Conservation (phyloP, 2,888 invertebrate genomes). For the Schizotus pectinicornis region DNA sequence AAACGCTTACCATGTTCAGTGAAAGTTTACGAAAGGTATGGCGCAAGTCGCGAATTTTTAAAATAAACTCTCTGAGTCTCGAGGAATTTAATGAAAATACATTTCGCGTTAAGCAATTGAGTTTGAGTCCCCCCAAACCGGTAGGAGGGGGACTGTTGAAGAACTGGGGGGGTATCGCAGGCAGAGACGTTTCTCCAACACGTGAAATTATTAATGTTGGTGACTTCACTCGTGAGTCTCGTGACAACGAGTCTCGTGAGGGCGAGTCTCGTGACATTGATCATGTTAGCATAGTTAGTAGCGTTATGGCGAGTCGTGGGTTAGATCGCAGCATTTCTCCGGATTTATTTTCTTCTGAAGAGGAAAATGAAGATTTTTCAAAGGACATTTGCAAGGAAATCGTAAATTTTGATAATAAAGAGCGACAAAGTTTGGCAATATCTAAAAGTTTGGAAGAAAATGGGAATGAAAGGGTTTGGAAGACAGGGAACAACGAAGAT, state of each 20-base stretch:
- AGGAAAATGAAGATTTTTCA: constrained; percentile 34
- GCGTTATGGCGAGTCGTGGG: not conserved
- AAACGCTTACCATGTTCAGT: constrained; percentile 23
- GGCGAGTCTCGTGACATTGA: too few species aligned
- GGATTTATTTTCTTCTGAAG: constrained; percentile 50
- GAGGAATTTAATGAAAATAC: constrained; percentile 25
- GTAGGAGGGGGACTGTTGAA: constrained; percentile 63
- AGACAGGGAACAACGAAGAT: constrained; percentile 11
- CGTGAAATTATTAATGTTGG: not conserved
- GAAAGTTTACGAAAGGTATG: constrained; percentile 27
- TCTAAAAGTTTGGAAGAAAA: too few species aligned
- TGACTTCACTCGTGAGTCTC: not conserved
- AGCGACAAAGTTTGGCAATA: constrained; percentile 26
- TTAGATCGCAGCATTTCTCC: constrained; percentile 39
- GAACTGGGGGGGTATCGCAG: constrained; percentile 68
- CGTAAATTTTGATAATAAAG: constrained; percentile 29
- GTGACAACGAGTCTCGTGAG: not conserved
- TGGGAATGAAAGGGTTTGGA: constrained; percentile 1
- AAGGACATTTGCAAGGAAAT: too few species aligned
- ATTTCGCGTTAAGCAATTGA: constrained; percentile 38
- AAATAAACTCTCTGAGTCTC: constrained; percentile 26
- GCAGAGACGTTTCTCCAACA: constrained; percentile 59
- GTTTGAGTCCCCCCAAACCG: constrained; percentile 56
- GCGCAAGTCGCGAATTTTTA: constrained; percentile 25
- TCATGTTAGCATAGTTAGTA: not conserved